Base-by-base conservation (phyloP, 2,888 invertebrate species). In the Zygaena filipendulae region DNA sequence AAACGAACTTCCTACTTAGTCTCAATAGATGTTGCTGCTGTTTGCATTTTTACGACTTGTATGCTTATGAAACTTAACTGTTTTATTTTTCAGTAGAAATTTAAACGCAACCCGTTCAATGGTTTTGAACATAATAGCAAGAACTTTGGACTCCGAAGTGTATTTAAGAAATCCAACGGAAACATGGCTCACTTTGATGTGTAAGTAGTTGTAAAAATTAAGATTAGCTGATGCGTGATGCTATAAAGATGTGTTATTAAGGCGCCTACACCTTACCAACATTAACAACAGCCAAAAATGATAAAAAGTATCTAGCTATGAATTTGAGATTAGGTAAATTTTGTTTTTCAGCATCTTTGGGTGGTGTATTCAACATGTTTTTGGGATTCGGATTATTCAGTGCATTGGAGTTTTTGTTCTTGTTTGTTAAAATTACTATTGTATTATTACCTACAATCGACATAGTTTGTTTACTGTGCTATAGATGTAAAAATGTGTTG, bases 281-380 rank as follows among this genome's bases (percentile, higher is more conserved):
- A n/a, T n/a, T n/a, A n/a, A n/a, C n/a, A n/a, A n/a, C n/a, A n/a
- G n/a, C n/a, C n/a, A n/a, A n/a, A n/a, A n/a, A n/a, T n/a, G n/a
- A n/a, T n/a, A n/a, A n/a, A n/a, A n/a, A n/a, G n/a, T n/a, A n/a
- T 16, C 7, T 7, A 16, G 7, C 16, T 4, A 16, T 7, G 4
- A 6, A 6, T 16, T 7, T 16, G 16, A 16, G 16, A 16, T 16
- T 16, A 16, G 4, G 16, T 16, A 7, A 6, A 6, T 27, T 22
- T 16, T 32, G 34, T 23, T 27, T 68, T 59, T 2, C 60, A 79
- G 77, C 77, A 0, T 77, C 77, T 0, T 39, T 79, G 12, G 77
- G 77, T 3, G 77, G 77, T 18, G 67, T 77, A 2, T 79, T 77
- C 45, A 79, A 70, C 38, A 75, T 79, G 77, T 77, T 79, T 39